A percentile compares a stretch with the other conserved stretches of the same genome.
Evolutionary conservation across 1,140 invertebrate genomes (phyloP).

Genomic region (Pseudomyrmex gracilis): DNA sequence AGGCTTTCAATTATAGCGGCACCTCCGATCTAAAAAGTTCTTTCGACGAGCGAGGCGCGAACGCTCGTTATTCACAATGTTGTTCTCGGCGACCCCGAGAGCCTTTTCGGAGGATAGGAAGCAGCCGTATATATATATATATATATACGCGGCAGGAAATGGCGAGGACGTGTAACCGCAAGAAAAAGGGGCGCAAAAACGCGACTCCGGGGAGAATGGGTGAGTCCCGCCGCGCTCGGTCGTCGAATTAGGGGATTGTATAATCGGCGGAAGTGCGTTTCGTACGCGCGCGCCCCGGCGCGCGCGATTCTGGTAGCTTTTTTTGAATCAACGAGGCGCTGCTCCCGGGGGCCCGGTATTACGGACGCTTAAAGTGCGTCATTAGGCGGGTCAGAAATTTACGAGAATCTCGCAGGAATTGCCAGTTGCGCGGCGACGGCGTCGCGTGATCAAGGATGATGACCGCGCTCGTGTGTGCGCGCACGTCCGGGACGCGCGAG

Average conservation of each 20-base stretch:
- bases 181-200: constrained; percentile 24
- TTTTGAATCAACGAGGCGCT: constrained; percentile 43
- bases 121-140: too few species aligned
- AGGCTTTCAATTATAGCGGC: too few species aligned
- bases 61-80: background rate
- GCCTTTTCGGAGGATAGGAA: background rate
- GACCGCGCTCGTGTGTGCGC: background rate
- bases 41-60: background rate
- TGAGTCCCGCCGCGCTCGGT: background rate
- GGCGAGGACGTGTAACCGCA: background rate
- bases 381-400: constrained; percentile 59
- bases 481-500: constrained; percentile 10
- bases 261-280: constrained; percentile 48
- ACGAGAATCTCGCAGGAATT: constrained; percentile 39
- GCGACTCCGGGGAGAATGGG: background rate
- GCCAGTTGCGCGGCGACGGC: constrained; percentile 20
- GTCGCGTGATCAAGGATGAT: constrained; percentile 64
- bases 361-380: constrained; percentile 47
- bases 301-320: constrained; percentile 22
- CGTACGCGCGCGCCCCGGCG: background rate
- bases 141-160: constrained; percentile 46
- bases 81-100: background rate
- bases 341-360: constrained; percentile 17
- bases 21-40: background rate
- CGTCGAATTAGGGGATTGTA: background rate